Conservation (phyloP, 2,888 invertebrate genomes). For the Meta bourneti region DNA sequence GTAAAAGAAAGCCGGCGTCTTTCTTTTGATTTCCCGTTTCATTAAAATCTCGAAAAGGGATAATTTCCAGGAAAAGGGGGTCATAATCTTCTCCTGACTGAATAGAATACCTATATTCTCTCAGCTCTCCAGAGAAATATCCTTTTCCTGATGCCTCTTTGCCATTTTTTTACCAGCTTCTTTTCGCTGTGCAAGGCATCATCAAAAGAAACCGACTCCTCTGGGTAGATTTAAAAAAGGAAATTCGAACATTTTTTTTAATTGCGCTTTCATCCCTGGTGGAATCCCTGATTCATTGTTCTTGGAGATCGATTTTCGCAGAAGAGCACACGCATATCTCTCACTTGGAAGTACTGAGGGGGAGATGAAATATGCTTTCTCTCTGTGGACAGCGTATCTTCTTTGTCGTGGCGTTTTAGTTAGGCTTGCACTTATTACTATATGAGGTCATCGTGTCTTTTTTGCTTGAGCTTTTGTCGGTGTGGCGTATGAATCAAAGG, state of each 20-base stretch:
- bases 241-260: neutral
- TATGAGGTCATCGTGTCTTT: neutral
- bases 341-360: too few species aligned
- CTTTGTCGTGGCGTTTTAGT: too few species aligned
- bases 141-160: neutral
- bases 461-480: neutral
- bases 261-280: conserved; percentile 10
- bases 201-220: conserved; percentile 47
- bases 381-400: too few species aligned
- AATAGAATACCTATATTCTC: conserved; percentile 24
- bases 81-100: conserved; percentile 48
- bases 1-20: neutral
- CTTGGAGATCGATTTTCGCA: conserved; percentile 16
- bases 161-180: too few species aligned
- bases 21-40: conserved; percentile 41
- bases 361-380: too few species aligned
- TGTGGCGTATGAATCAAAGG: too few species aligned
- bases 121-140: conserved; percentile 2
- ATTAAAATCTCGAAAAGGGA: conserved; percentile 54
- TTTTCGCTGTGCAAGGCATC: conserved; percentile 34
- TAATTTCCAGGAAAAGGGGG: conserved; percentile 28
- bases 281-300: conserved; percentile 38
- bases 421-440: neutral
- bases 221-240: conserved; percentile 13
- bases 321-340: conserved; percentile 11